Evolutionary conservation across 64 coral and sea anemone species (phyloP).

Genomic region (Porites australiensis): DNA sequence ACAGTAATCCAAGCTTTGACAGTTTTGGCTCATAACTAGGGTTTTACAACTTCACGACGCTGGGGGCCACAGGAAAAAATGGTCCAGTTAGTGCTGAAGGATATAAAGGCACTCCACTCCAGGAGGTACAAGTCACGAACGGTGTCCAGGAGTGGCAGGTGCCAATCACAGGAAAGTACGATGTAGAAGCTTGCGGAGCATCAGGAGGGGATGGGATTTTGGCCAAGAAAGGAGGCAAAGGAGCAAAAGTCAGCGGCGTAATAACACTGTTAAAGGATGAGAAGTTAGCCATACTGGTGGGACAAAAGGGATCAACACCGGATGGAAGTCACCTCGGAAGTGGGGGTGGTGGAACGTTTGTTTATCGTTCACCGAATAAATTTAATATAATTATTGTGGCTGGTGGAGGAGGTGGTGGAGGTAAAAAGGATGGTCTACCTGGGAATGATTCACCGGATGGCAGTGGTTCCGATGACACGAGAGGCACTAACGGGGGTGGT

Average conservation of each 20-base stretch:
- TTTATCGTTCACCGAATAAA: neutral
- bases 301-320: slow-evolving; percentile 47
- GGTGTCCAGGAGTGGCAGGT: slow-evolving; percentile 79
- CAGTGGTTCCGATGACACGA: slow-evolving; percentile 32
- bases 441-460: slow-evolving; percentile 51
- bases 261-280: slow-evolving; percentile 53
- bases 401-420: slow-evolving; percentile 84
- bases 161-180: slow-evolving; percentile 61
- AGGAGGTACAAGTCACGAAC: slow-evolving; percentile 23
- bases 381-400: slow-evolving; percentile 29
- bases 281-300: slow-evolving; percentile 64
- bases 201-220: slow-evolving; percentile 54
- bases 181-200: slow-evolving; percentile 70
- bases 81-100: slow-evolving; percentile 37
- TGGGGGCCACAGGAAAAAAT: slow-evolving; percentile 58
- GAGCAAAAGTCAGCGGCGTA: slow-evolving; percentile 64
- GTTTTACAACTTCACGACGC: slow-evolving; percentile 72
- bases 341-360: slow-evolving; percentile 79
- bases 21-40: neutral
- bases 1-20: too few relatives aligned
- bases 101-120: slow-evolving; percentile 18
- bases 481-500: slow-evolving; percentile 21
- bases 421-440: neutral
- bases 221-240: slow-evolving; percentile 43
- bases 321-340: neutral